Base-by-base conservation (phyloP, 2,113 vertebrate species). In the Lathamus discolor region DNA sequence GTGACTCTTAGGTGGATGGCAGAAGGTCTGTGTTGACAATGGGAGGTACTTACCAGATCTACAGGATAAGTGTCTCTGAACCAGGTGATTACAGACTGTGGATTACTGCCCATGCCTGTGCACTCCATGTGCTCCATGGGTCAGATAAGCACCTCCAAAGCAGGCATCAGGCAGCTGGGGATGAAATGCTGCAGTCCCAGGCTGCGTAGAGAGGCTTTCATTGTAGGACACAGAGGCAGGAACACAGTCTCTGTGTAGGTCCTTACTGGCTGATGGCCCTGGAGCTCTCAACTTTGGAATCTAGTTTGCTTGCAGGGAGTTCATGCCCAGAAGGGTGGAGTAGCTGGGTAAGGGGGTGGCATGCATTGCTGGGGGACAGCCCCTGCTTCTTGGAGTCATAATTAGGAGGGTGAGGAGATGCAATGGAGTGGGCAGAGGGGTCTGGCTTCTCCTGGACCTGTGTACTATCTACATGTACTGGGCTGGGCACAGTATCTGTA, bases 61-160 rank as follows among this genome's bases (percentile, higher is more conserved):
- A 2, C 9, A 11, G 46, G 41, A 8, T 33, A 7, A 52, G 19
- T 17, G 28, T 39, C 48, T 28, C 52, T 69, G 68, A 43, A 41
- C 9, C 43, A 61, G 64, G 39, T 28, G 28, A 6, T 80, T 33
- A 7, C 28, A 68, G 48, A 18, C 14, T 15, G 13, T 29, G 59
- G 35, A 6, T 35, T 63, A 46, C 25, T 81, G 59, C 37, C 39
- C 33, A 6, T 18, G n/a, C 25, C 24, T 3, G 1, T 33, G 31
- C 31, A 1, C 22, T 66, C 49, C 33, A 0, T n/a, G 22, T 54
- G 62, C 29, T 74, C 51, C 0, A 0, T 20, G 54, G 69, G 12
- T 17, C 16, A 37, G 35, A 22, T 24, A 39, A 51, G 31, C 23
- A 28, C 35, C 25, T 64, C 64, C 39, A 69, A 2, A 41, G 43